A percentile compares a stretch with the other conserved stretches of the same genome.
These are phyloP conservation scores for Hylaeus volcanicus DNA, from an alignment of 1,140 invertebrate species.

Conservation along the genomic window DNA sequence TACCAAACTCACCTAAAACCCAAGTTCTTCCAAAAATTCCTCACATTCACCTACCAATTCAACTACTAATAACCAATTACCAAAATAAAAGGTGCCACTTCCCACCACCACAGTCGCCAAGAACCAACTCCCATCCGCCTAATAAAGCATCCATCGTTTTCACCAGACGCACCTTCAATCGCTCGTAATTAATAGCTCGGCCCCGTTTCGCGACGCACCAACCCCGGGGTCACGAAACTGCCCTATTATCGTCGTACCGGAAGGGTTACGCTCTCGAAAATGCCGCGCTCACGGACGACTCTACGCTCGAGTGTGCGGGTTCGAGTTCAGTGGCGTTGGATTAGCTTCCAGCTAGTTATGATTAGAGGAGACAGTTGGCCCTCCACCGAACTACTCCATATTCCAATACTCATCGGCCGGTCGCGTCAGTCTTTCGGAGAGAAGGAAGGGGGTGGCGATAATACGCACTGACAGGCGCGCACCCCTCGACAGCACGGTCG, in stretches of 20 bases:
- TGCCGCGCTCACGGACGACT: no score
- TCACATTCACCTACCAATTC: no score
- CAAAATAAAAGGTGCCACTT: no score
- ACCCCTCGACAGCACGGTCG: constrained; percentile 63
- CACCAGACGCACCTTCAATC: constrained; percentile 35
- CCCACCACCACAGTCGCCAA: no score
- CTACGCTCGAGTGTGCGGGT: constrained; percentile 33
- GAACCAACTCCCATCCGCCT: no score
- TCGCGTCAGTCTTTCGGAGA: constrained; percentile 32
- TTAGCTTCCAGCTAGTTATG: constrained; percentile 74
- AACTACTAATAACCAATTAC: no score
- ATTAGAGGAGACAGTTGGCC: constrained; percentile 79
- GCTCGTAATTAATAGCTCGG: constrained; percentile 39
- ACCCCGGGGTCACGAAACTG: not conserved
- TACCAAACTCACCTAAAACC: no score
- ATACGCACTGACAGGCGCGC: constrained; percentile 77
- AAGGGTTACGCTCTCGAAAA: constrained; percentile 31
- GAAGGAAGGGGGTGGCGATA: constrained; percentile 69
- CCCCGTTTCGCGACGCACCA: constrained; percentile 8
- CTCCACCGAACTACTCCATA: constrained; percentile 59
- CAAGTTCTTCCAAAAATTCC: no score
- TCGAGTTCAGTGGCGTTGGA: constrained; percentile 58
- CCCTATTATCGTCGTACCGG: constrained; percentile 1
- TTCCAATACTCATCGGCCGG: constrained; percentile 56
- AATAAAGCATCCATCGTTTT: not conserved